These are phyloP conservation scores for Micropterix aruncella DNA, from an alignment of 2,888 invertebrate species.

Conservation along the genomic window DNA sequence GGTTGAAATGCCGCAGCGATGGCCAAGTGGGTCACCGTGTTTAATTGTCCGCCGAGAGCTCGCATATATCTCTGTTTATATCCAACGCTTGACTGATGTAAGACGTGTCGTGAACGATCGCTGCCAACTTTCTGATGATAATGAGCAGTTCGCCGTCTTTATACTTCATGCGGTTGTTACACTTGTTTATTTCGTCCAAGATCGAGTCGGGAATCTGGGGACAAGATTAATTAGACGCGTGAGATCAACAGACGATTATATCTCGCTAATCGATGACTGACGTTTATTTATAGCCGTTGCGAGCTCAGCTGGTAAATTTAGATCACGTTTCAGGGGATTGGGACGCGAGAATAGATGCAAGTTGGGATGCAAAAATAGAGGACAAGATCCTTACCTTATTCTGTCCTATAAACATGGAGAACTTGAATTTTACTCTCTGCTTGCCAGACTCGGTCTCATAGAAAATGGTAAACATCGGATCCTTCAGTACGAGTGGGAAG, in stretches of 20 bases:
- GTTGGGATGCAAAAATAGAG: no score
- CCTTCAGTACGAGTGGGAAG: conserved; percentile 55
- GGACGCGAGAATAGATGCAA: no score
- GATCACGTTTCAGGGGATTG: no score
- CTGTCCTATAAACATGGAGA: conserved; percentile 47
- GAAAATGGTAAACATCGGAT: conserved; percentile 62
- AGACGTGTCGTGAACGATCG: conserved; percentile 51
- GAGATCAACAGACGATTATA: neutral
- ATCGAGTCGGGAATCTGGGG: conserved; percentile 45
- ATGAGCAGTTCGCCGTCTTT: conserved; percentile 45
- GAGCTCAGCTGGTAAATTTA: no score
- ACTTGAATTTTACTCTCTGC: conserved; percentile 59
- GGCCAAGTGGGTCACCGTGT: neutral
- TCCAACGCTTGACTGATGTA: conserved; percentile 64
- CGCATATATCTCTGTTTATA: conserved; percentile 70
- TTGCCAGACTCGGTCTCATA: conserved; percentile 56
- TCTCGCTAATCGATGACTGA: neutral
- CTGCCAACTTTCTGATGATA: conserved; percentile 49
- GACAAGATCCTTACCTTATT: no score
- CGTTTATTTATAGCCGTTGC: neutral
- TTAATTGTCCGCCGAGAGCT: conserved; percentile 61
- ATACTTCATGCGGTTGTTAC: conserved; percentile 63
- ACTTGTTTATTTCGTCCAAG: conserved; percentile 45
- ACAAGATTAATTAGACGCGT: conserved; percentile 4
- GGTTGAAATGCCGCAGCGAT: neutral